Evolutionary conservation across 2,888 invertebrate genomes (phyloP), one percentile per base, ranked within the genome.

Genomic region (Netelia virgata): DNA sequence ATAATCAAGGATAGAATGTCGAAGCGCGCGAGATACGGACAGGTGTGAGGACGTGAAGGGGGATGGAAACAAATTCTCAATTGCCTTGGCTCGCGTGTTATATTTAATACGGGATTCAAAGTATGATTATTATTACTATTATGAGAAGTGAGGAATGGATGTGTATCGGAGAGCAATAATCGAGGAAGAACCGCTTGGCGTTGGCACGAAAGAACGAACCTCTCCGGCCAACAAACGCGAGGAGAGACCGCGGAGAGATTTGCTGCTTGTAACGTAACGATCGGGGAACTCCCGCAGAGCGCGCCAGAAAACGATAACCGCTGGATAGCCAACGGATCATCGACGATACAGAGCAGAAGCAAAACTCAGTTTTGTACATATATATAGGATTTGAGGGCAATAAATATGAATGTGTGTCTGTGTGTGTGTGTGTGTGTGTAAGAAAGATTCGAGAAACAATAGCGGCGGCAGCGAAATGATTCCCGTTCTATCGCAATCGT

Each of bases 141-240:
- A 36, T 16, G 14, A 36, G n/a, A 6, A 50, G 36, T 41, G 72
- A 55, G 76, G 57, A 68, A 80, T 64, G 64, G 47, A 18, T 76
- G 41, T 47, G 55, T 55, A 61, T 55, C 59, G 84, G 83, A 82
- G 84, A 82, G 85, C 84, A 86, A 88, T 73, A 73, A 74, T 59
- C 36, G 70, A 70, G 20, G 69, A 57, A 64, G 70, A 47, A 43
- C 61, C n/a, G 69, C 55, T 57, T 64, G 16, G 59, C n/a, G 47
- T 61, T 28, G 10, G 74, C 41, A 47, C 43, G 47, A 59, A 61
- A 47, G 23, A 16, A 9, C 61, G 18, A 53, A 18, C 23, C 50
- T n/a, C 53, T 14, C 3, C 14, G 16, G 53, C 14, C 14, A 53
- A n/a, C 14, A 53, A 16, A 53, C 16, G 16, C n/a, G 53, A 53